Evolutionary conservation across 1,140 invertebrate genomes (phyloP).

Genomic region (Tetragonula clypearis): DNA sequence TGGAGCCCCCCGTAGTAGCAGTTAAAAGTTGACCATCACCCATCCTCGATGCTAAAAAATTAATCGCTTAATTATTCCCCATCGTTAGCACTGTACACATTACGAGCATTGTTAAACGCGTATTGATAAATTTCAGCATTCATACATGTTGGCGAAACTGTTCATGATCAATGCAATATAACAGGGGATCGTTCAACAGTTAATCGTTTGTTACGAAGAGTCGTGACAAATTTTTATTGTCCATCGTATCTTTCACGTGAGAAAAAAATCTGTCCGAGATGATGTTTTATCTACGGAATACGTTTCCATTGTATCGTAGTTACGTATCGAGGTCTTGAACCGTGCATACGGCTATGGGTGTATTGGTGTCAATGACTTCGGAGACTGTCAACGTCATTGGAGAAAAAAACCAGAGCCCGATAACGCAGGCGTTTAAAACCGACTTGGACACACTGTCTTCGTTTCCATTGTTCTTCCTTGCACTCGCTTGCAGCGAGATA

Average conservation of each 20-base stretch:
- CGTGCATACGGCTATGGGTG: conserved; percentile 47
- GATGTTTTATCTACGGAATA: conserved; percentile 53
- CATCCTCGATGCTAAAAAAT: not conserved
- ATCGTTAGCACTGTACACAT: not conserved
- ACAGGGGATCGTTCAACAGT: conserved; percentile 5
- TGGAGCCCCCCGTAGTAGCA: too few relatives aligned
- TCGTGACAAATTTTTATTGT: conserved; percentile 54
- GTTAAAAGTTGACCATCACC: not conserved
- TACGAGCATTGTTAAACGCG: conserved; percentile 6
- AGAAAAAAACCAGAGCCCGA: conserved; percentile 28
- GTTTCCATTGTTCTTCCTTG: not conserved
- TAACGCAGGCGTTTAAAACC: conserved; percentile 48
- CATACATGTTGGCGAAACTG: not conserved
- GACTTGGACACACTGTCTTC: not conserved
- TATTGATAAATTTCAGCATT: conserved; percentile 8
- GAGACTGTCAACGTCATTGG: conserved; percentile 55
- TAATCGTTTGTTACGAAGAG: conserved; percentile 34
- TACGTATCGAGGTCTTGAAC: conserved; percentile 68
- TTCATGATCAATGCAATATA: conserved; percentile 8
- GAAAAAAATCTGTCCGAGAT: conserved; percentile 24
- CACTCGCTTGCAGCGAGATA: not conserved
- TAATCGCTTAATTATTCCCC: not conserved
- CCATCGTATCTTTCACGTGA: conserved; percentile 25
- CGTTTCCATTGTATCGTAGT: conserved; percentile 57
- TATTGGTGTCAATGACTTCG: conserved; percentile 69